A percentile compares a stretch with the other conserved stretches of the same genome.
phyloP scores from a whole-genome alignment of 2,888 invertebrate species.

The Cremastinae sp. region DNA sequence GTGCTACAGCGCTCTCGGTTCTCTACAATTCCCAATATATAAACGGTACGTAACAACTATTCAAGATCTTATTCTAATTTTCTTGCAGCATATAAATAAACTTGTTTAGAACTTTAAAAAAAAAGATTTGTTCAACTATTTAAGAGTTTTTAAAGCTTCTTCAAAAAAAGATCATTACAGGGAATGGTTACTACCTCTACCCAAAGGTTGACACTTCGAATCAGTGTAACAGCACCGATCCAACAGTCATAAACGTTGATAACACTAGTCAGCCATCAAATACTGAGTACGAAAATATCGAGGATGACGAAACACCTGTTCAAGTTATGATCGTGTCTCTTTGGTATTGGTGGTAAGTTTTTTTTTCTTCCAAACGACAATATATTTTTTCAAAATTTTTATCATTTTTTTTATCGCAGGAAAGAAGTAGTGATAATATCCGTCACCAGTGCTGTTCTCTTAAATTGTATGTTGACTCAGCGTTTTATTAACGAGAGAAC shows the following conservation, averaged over 20 bases:
- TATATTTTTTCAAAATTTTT: background rate
- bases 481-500: slow-evolving; percentile 70
- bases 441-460: slow-evolving; percentile 86
- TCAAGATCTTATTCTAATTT: slow-evolving; percentile 29
- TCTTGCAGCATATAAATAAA: background rate
- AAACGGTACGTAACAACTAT: slow-evolving; percentile 82
- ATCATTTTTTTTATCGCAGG: slow-evolving; percentile 77
- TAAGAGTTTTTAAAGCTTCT: too few species aligned
- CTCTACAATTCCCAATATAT: slow-evolving; percentile 87
- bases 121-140: too few species aligned
- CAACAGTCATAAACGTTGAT: slow-evolving; percentile 46
- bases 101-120: too few species aligned
- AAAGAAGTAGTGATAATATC: slow-evolving; percentile 90
- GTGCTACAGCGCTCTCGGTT: slow-evolving; percentile 86
- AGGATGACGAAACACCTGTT: slow-evolving; percentile 83
- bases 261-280: slow-evolving; percentile 69
- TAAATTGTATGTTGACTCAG: slow-evolving; percentile 86
- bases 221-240: slow-evolving; percentile 73
- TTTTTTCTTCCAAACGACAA: background rate
- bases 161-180: too few species aligned
- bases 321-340: slow-evolving; percentile 87
- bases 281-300: slow-evolving; percentile 74
- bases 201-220: slow-evolving; percentile 81
- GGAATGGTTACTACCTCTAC: slow-evolving; percentile 90
- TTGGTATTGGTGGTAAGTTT: slow-evolving; percentile 88